Base-by-base conservation (phyloP, 1,140 invertebrate species). In the Lasaia peninsularis region DNA sequence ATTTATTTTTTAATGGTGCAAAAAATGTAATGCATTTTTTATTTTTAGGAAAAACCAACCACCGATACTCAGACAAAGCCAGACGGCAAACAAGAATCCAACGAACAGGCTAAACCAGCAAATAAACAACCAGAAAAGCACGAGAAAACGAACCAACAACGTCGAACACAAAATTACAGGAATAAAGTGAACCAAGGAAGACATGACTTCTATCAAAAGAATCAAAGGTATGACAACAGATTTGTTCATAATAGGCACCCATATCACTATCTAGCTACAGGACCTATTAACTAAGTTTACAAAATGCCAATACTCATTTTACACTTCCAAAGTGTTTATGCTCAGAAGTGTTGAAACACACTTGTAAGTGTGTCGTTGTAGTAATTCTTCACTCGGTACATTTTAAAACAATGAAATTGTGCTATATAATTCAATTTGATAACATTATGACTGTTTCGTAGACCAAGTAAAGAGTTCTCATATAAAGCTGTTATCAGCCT, bases 231-330 rank as follows among this genome's bases (percentile, higher is more conserved):
- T 54, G 82, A 86, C 37, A 71, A 66, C 16, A 67, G 84, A 52
- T 86, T 87, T 53, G 76, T 81, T 53, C 80, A 78, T 34, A 78
- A 78, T 49, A 60, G 82, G 52, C 80, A 84, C 35, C 84, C 84
- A 8, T 87, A 85, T 52, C 79, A 82, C 55, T 87, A 87, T 44
- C 58, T 87, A 28, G 84, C 84, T 14, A 84, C 84, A 0, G 81
- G 84, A 16, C 78, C 84, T 21, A 87, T 86, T 14, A 85, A 86
- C 51, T 86, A 78, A 68, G 44, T 40, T 37, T 24, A 24, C 35
- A 11, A 31, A 40, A 40, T 44, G 18, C 40, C 40, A 40, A 40
- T 40, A 40, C 37, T 40, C 37, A 40, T 40, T 40, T 18, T 40
- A 40, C 16, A 40, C 37, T 40, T 40, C 14, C 9, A 40, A 40